Percentiles rank a stretch among this genome's conserved stretches.
Conservation (phyloP, 2,797 vertebrate species). For the Hydrophis major region DNA sequence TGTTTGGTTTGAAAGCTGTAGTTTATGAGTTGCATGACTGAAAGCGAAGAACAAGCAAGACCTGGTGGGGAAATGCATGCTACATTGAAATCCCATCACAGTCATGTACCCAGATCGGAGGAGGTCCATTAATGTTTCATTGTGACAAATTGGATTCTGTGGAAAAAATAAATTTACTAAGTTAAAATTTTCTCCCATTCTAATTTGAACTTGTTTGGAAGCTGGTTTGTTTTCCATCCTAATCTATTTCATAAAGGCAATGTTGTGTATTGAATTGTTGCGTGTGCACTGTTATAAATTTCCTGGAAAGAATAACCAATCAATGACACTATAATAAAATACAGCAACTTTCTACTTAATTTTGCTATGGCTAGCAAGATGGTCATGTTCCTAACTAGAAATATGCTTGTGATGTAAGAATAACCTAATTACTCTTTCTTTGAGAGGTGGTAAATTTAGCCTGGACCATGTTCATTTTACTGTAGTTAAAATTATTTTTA, state of each 20-base stretch:
- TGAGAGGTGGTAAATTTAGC: not conserved
- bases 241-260: not conserved
- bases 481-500: not conserved
- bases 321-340: not conserved
- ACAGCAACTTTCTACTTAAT: not conserved
- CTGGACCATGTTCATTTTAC: constrained; percentile 4
- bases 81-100: not conserved
- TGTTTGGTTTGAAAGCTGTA: not conserved
- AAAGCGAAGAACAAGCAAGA: not conserved
- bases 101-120: not conserved
- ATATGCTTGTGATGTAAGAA: not conserved
- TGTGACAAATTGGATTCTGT: not conserved
- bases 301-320: not conserved
- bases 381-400: not conserved
- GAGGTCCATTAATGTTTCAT: not conserved
- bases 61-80: not conserved
- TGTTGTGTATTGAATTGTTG: not conserved
- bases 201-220: not conserved
- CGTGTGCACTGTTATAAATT: not conserved
- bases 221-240: not conserved
- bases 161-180: not conserved
- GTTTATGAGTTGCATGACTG: not conserved
- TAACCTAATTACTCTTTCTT: not conserved
- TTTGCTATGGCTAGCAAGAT: not conserved
- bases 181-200: not conserved